Evolutionary conservation across 2,113 vertebrate genomes (phyloP).

Genomic region (Typhlomys cinereus): DNA sequence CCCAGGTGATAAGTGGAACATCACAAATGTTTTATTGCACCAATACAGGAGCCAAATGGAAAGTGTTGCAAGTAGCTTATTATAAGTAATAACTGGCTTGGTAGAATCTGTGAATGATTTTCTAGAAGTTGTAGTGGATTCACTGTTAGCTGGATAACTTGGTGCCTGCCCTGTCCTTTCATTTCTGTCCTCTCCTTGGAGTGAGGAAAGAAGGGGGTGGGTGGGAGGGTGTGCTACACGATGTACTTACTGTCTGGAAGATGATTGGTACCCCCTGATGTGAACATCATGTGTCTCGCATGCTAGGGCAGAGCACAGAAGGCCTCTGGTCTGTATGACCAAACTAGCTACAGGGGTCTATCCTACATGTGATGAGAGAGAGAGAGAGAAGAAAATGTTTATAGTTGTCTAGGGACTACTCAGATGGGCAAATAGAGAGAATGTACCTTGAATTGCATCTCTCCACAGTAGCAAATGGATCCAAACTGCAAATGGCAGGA

Average conservation of each 20-base stretch:
- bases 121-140: not conserved
- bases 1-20: not conserved
- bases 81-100: not conserved
- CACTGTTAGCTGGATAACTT: not conserved
- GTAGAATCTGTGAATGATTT: not conserved
- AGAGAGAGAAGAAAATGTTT: not conserved
- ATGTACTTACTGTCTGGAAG: not conserved
- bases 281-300: not conserved
- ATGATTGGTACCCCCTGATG: not conserved
- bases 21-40: not conserved
- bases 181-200: not conserved
- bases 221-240: not conserved
- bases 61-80: not conserved
- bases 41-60: not conserved
- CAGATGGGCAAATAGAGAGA: constrained; percentile 19
- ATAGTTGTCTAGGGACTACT: not conserved
- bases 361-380: not conserved
- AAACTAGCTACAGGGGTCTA: not conserved
- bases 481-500: not conserved
- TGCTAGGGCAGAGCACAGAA: not conserved
- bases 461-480: not conserved
- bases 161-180: not conserved
- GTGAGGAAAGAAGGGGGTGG: not conserved
- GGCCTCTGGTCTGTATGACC: not conserved
- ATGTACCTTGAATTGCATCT: not conserved